Evolutionary conservation across 1,140 invertebrate species (phyloP).

Genomic region (Aphidius gifuensis): DNA sequence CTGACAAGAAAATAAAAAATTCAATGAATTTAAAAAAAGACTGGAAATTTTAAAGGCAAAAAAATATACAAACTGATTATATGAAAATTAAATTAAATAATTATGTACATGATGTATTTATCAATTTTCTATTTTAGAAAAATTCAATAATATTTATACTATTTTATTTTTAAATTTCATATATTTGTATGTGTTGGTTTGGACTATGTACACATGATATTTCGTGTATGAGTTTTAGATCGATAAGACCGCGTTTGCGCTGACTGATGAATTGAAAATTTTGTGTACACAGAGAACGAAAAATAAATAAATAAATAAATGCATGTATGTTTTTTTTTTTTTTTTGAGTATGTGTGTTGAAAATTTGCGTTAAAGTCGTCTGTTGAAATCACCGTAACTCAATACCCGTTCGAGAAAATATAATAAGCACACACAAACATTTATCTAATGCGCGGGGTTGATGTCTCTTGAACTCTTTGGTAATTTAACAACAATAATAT

Average conservation of each 20-base stretch:
- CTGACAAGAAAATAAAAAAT: too few species aligned
- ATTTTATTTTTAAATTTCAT: too few species aligned
- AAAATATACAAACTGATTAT: too few species aligned
- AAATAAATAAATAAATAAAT: not conserved
- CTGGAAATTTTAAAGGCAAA: too few species aligned
- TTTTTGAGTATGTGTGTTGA: not conserved
- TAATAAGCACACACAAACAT: slow-evolving; percentile 12
- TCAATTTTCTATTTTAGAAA: too few species aligned
- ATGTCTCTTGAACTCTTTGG: slow-evolving; percentile 25
- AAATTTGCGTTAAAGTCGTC: slow-evolving; percentile 20
- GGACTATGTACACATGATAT: too few species aligned
- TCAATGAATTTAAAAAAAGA: too few species aligned
- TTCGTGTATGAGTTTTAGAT: slow-evolving; percentile 23
- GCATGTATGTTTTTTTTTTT: too few species aligned
- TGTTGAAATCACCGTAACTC: slow-evolving; percentile 50
- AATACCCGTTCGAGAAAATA: slow-evolving; percentile 26
- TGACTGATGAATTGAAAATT: slow-evolving; percentile 16
- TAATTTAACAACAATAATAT: not conserved
- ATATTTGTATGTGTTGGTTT: too few species aligned
- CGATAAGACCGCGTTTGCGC: slow-evolving; percentile 48
- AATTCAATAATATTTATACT: too few species aligned
- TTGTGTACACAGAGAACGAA: not conserved
- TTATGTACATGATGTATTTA: too few species aligned
- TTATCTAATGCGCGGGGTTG: slow-evolving; percentile 21
- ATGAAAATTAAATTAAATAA: too few species aligned